Evolutionary conservation across 1,140 invertebrate species (phyloP).

Genomic region (Drosophila orena): DNA sequence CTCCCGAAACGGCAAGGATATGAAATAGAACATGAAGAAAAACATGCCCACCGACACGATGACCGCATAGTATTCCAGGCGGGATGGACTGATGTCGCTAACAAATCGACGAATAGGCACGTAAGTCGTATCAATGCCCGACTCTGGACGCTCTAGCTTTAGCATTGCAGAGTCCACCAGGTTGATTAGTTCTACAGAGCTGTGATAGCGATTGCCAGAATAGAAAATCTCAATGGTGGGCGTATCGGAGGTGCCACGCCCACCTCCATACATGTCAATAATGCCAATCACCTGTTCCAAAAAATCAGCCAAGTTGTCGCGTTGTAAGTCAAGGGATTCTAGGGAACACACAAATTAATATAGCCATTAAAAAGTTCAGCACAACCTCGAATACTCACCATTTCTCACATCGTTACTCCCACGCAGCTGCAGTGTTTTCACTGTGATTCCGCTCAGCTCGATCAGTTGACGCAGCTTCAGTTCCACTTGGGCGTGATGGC

Average conservation of each 20-base stretch:
- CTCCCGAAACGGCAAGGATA: constrained; percentile 75
- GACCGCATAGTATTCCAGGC: constrained; percentile 72
- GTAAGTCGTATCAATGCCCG: constrained; percentile 60
- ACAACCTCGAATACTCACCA: constrained; percentile 22
- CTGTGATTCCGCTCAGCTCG: constrained; percentile 45
- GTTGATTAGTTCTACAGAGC: constrained; percentile 75
- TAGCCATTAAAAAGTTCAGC: not conserved
- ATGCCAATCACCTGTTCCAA: constrained; percentile 68
- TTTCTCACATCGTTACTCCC: constrained; percentile 38
- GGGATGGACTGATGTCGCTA: constrained; percentile 65
- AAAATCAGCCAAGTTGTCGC: constrained; percentile 67
- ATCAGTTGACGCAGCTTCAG: constrained; percentile 59
- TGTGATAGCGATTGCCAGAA: constrained; percentile 79
- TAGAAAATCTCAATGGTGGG: constrained; percentile 53
- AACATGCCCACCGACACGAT: constrained; percentile 72
- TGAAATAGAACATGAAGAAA: constrained; percentile 78
- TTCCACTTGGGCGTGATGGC: constrained; percentile 51
- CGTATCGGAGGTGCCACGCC: constrained; percentile 3
- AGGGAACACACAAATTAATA: not conserved
- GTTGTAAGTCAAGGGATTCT: constrained; percentile 61
- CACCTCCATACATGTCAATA: constrained; percentile 51
- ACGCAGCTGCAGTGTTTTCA: constrained; percentile 36
- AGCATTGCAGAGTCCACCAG: constrained; percentile 69
- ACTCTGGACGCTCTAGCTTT: constrained; percentile 16
- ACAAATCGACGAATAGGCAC: constrained; percentile 64